Base-by-base conservation (phyloP, 2,888 invertebrate genomes). In the Clostera curtula region DNA sequence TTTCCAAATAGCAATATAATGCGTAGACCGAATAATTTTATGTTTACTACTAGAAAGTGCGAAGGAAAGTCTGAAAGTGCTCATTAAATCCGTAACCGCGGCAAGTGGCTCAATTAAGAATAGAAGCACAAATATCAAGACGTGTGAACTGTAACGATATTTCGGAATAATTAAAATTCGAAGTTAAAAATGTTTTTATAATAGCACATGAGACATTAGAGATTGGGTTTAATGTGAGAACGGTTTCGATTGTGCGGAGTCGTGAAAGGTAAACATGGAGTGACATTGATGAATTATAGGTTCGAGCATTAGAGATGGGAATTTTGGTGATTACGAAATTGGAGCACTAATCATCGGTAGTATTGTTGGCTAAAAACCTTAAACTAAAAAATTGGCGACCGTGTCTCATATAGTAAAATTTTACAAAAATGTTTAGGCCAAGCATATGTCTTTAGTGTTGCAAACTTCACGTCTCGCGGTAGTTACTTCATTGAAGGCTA, bases 21-120 rank as follows among this genome's bases (percentile, higher is more conserved):
- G 22, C 22, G 12, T 22, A 8, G 14, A 23, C 23, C 23, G 51
- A 51, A 51, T 49, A 51, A 48, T 59, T 49, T 52, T 47, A 58
- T 66, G 61, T 71, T 66, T 70, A 74, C 69, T 69, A 71, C 64
- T 68, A 68, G 74, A 75, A 74, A 75, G 73, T n/a, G n/a, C 59
- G 29, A 51, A 56, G 48, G 52, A 47, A 56, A 61, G 59, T 61
- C 52, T 51, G 63, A 64, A 57, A 56, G 61, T 37, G 43, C 49
- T 62, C 59, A 68, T 68, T 66, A 64, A 57, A 49, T 52, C 15
- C 24, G 27, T 32, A 15, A 9, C 9, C 14, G 5, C 14, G 9
- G 19, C 31, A 50, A 47, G 44, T 48, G 29, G 46, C 65, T 64
- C 64, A 62, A 63, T 66, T 63, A 49, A 34, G 3, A 52, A 57